These are phyloP conservation scores for Drosophila prostipennis DNA, from an alignment of 2,888 invertebrate genomes.

Conservation along the genomic window DNA sequence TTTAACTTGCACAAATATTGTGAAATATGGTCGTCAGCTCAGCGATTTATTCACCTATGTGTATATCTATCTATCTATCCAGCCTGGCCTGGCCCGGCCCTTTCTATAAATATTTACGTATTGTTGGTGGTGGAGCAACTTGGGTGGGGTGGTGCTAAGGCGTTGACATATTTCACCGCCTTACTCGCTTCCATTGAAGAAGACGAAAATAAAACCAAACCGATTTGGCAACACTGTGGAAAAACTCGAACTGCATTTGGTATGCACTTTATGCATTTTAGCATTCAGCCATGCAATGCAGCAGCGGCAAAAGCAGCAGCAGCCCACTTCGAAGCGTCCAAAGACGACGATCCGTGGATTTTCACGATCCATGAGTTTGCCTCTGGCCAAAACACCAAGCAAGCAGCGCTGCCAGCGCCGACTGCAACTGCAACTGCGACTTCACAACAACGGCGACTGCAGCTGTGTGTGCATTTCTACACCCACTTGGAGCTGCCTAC, in stretches of 20 bases:
- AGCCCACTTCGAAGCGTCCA: slow-evolving; percentile 26
- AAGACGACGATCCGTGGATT: slow-evolving; percentile 29
- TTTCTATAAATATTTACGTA: slow-evolving; percentile 38
- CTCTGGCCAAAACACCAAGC: slow-evolving; percentile 23
- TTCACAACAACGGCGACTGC: slow-evolving; percentile 26
- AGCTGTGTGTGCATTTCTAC: slow-evolving; percentile 68
- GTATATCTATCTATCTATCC: slow-evolving; percentile 11
- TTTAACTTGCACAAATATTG: slow-evolving; percentile 59
- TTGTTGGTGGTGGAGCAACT: slow-evolving; percentile 10
- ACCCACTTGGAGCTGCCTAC: slow-evolving; percentile 70
- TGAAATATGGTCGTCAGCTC: slow-evolving; percentile 47
- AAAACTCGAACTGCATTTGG: slow-evolving; percentile 70
- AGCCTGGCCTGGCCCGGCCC: slow-evolving; percentile 13
- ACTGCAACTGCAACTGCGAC: slow-evolving; percentile 16
- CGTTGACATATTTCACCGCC: slow-evolving; percentile 65
- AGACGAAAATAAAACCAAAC: slow-evolving; percentile 48
- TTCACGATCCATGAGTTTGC: slow-evolving; percentile 24
- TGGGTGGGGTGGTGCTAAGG: slow-evolving; percentile 37
- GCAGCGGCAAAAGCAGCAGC: slow-evolving; percentile 41
- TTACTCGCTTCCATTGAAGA: slow-evolving; percentile 48
- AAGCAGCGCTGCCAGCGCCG: slow-evolving; percentile 16
- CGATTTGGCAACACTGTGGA: slow-evolving; percentile 72
- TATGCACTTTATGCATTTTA: slow-evolving; percentile 65
- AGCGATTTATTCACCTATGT: slow-evolving; percentile 12
- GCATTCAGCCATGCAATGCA: slow-evolving; percentile 20